Conservation (phyloP, 2,113 vertebrate species). For the Sapayoa aenigma region DNA sequence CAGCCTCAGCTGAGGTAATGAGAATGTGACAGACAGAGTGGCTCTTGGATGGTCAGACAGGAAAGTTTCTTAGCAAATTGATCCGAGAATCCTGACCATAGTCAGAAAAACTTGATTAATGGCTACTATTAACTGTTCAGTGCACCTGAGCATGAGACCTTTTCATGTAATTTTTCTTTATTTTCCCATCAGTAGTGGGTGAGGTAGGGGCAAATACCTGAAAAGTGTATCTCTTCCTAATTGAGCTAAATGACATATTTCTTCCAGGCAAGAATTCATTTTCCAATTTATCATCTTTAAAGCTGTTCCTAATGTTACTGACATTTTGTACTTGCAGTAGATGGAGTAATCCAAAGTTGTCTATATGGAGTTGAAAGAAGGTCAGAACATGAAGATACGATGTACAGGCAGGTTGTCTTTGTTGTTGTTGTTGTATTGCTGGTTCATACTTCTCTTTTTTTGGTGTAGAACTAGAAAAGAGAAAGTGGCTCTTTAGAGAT, state of each 20-base stretch:
- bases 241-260: background rate
- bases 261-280: background rate
- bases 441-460: background rate
- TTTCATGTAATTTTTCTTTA: background rate
- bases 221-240: background rate
- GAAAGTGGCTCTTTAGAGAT: background rate
- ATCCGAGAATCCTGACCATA: background rate
- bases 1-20: background rate
- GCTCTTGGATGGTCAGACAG: background rate
- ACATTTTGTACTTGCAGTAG: background rate
- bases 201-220: background rate
- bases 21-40: background rate
- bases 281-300: background rate
- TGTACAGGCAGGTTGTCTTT: background rate
- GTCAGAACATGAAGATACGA: background rate
- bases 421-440: background rate
- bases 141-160: background rate
- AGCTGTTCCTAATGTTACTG: background rate
- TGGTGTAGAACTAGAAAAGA: background rate
- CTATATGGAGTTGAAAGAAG: background rate
- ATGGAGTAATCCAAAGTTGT: background rate
- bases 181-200: background rate
- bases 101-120: background rate
- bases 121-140: background rate
- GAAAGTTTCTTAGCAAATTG: background rate